Evolutionary conservation across 2,113 vertebrate species (phyloP), one percentile per base, ranked within the genome.

Genomic region (Plotosus lineatus): DNA sequence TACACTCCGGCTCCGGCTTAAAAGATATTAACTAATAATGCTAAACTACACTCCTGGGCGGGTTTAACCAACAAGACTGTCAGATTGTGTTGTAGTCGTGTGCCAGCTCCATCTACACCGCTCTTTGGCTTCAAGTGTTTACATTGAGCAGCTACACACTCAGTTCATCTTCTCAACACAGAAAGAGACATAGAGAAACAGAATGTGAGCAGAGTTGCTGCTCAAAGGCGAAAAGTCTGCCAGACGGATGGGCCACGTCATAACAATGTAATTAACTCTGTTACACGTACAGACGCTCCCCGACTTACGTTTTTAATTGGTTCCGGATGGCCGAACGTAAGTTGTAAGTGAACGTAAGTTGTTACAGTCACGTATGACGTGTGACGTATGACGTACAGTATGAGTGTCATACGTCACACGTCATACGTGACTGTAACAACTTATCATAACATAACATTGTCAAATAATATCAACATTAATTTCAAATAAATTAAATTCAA

Each of bases 161-260:
- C 40, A 68, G 38, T 44, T 68, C 12, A 44, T 68, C 40, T 26
- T 44, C 40, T 15, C 7, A 33, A 8, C 17, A 40, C 19, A 9
- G 6, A 38, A 4, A 31, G 56, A 56, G 55, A 53, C 15, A 3
- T 4, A 23, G 50, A 53, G 50, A 53, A 1, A 26, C 26, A 38
- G 31, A 38, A 17, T 36, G 60, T 11, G 36, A n/a, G 33, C 9
- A 12, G 63, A 44, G 60, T 1, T 23, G 40, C 33, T 9, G 19
- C 61, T 65, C 33, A 65, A 33, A 38, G 61, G 61, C 33, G 61
- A 38, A 38, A 38, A 65, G 19, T 65, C 61, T 38, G 17, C 61
- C 61, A 65, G 61, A 65, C 33, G 61, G 61, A 65, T 38, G 61
- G 61, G 33, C 31, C 61, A 65, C 61, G 36, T 65, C 61, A 23